Evolutionary conservation across 2,888 invertebrate species (phyloP).

Genomic region (Tortrix viridana): DNA sequence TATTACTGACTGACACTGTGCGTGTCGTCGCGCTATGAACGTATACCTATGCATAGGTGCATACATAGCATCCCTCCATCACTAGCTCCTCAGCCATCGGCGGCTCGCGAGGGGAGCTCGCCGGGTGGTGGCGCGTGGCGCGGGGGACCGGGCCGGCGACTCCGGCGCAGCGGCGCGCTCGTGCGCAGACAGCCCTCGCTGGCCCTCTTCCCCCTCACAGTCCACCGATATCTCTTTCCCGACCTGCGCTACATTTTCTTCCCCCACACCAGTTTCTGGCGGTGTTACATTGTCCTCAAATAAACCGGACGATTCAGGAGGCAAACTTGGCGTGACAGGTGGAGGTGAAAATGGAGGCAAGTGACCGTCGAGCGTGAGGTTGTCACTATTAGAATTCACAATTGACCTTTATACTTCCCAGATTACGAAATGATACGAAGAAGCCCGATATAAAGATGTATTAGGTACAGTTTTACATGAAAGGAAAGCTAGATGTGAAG

Average conservation of each 20-base stretch:
- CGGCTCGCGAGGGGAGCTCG: neutral
- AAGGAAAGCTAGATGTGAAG: no score
- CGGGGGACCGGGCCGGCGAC: neutral
- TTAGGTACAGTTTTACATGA: no score
- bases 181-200: neutral
- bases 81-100: neutral
- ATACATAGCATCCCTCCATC: neutral
- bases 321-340: neutral
- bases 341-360: neutral
- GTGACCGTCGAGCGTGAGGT: neutral
- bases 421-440: no score
- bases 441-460: no score
- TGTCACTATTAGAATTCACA: neutral
- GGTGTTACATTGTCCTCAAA: no score
- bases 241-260: neutral
- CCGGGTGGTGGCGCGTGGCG: neutral
- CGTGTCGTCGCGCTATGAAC: no score
- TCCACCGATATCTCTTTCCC: neutral
- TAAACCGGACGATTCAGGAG: neutral
- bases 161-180: neutral
- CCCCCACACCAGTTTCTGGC: neutral
- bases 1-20: no score
- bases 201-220: neutral
- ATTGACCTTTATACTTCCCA: neutral
- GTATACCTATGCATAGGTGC: neutral